Conservation (phyloP, 2,888 invertebrate genomes). For the Macrosiphum euphorbiae region DNA sequence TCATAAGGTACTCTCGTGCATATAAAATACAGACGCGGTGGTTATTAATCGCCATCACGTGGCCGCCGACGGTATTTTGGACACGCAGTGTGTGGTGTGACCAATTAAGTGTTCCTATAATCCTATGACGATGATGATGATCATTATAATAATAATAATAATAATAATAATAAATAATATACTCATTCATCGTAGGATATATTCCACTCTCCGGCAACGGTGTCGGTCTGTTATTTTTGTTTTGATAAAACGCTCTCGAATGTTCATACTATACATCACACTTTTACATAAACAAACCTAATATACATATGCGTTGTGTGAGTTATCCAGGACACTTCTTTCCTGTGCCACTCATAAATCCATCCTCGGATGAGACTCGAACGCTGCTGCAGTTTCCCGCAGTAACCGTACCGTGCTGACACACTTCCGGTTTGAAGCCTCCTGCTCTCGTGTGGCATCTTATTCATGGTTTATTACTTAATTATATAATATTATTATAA, state of each 20-base stretch:
- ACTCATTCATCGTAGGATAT: neutral
- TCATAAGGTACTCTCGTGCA: neutral
- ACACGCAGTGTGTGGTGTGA: neutral
- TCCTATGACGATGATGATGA: neutral
- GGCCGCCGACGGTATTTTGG: neutral
- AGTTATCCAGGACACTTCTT: slow-evolving; percentile 17
- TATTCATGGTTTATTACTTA: neutral
- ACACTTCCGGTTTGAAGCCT: slow-evolving; percentile 6
- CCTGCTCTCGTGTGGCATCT: neutral
- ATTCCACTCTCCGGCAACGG: neutral
- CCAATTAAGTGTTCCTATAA: slow-evolving; percentile 4
- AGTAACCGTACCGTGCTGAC: neutral
- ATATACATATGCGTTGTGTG: neutral
- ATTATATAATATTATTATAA: neutral
- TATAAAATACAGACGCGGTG: neutral
- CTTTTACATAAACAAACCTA: neutral
- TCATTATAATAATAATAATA: neutral
- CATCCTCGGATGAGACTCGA: slow-evolving; percentile 4
- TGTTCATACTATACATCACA: neutral
- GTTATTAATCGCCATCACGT: slow-evolving; percentile 33
- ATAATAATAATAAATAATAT: slow-evolving; percentile 1
- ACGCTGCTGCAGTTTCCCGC: neutral
- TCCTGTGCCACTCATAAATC: slow-evolving; percentile 45
- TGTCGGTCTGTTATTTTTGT: slow-evolving; percentile 38
- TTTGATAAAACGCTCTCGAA: slow-evolving; percentile 22